phyloP scores from a whole-genome alignment of 2,888 invertebrate genomes.

The Scaptodrosophila latifasciaeformis region DNA sequence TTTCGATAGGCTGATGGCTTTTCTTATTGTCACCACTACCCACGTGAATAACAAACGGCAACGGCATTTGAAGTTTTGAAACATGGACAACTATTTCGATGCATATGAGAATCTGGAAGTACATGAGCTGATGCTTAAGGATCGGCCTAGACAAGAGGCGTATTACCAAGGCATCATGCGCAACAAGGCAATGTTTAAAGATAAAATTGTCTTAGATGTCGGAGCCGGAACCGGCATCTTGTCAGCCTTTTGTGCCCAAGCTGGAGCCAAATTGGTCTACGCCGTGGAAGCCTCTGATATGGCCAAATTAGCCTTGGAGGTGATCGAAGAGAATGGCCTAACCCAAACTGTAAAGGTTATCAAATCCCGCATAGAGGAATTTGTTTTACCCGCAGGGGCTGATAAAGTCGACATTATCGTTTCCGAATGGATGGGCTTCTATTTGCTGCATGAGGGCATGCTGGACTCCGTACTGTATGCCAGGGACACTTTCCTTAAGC shows the following conservation, averaged over 20 bases:
- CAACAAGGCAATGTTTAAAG: conserved; percentile 81
- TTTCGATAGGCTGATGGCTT: too few species aligned
- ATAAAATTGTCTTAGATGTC: conserved; percentile 89
- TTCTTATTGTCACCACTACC: too few species aligned
- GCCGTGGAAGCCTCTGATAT: conserved; percentile 88
- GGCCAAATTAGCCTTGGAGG: conserved; percentile 79
- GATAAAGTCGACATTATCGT: conserved; percentile 90
- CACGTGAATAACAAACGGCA: too few species aligned
- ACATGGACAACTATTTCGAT: too few species aligned
- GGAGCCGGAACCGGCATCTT: conserved; percentile 92
- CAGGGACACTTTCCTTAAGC: conserved; percentile 86
- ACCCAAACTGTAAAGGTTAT: conserved; percentile 80
- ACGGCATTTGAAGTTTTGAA: too few species aligned
- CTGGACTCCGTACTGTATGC: conserved; percentile 90
- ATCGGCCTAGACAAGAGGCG: conserved; percentile 83
- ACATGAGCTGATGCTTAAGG: conserved; percentile 87
- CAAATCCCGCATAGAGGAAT: conserved; percentile 76
- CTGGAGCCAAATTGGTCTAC: conserved; percentile 91
- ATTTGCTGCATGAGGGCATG: conserved; percentile 96
- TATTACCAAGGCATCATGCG: conserved; percentile 87
- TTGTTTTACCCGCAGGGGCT: conserved; percentile 78
- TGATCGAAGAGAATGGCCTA: conserved; percentile 83
- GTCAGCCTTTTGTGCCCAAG: conserved; percentile 90
- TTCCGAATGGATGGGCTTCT: conserved; percentile 99
- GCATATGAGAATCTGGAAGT: conserved; percentile 77